Conservation (phyloP, 2,113 vertebrate species). For the Lynx canadensis region DNA sequence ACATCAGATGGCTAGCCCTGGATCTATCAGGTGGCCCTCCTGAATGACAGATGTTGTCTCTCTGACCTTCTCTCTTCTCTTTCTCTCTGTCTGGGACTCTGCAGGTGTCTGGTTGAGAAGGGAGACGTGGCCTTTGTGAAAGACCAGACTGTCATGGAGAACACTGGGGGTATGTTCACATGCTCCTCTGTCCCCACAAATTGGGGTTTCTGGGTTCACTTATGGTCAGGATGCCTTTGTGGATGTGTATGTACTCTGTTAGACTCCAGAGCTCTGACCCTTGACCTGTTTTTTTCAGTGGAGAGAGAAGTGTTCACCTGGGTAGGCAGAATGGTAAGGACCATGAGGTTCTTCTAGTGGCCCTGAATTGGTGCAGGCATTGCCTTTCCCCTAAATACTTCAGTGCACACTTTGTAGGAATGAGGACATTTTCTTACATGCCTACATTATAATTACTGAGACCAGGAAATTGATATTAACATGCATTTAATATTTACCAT, state of each 20-base stretch:
- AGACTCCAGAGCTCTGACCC: not conserved
- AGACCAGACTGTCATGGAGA: slow-evolving; percentile 85
- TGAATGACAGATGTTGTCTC: not conserved
- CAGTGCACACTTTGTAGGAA: not conserved
- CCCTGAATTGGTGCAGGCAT: not conserved
- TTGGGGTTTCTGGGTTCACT: not conserved
- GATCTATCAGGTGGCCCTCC: not conserved
- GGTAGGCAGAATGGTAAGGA: not conserved
- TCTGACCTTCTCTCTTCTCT: slow-evolving; percentile 39
- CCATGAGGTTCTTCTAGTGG: not conserved
- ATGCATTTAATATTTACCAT: not conserved
- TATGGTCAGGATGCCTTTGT: not conserved
- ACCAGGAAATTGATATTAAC: not conserved
- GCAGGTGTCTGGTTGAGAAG: slow-evolving; percentile 91
- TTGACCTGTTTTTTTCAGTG: not conserved
- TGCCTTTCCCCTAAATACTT: not conserved
- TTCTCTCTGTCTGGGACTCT: slow-evolving; percentile 19
- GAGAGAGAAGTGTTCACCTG: not conserved
- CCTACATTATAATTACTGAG: not conserved
- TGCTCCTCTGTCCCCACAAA: not conserved
- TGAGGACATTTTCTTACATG: not conserved
- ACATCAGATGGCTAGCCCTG: not conserved
- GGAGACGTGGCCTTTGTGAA: slow-evolving; percentile 94
- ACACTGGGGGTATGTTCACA: slow-evolving; percentile 85
- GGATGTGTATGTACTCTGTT: not conserved